Evolutionary conservation across 2,113 vertebrate genomes (phyloP), one percentile per base, ranked within the genome.

Genomic region (Misgurnus mizolepis): DNA sequence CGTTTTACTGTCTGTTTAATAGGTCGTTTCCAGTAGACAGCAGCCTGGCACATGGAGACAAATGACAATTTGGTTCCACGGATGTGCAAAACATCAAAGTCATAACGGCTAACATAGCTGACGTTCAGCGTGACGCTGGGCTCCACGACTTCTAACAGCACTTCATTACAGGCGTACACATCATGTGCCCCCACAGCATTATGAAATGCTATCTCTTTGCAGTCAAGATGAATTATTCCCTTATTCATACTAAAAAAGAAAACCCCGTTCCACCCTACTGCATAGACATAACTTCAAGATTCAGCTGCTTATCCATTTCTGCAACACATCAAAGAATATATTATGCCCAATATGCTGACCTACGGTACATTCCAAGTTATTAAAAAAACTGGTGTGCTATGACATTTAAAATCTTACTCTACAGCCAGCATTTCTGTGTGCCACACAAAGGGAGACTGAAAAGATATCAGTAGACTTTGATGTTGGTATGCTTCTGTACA

Each of bases 41-140:
- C 71, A 85, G 68, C 72, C 65, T 76, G 60, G 70, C 17, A 22
- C 66, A 78, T 18, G 56, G 50, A 80, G 22, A 78, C 83, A 80
- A 79, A 76, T 82, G 56, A 76, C 83, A 80, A 65, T 83, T 84
- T 82, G 67, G 77, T 83, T 84, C 4, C 3, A n/a, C 53, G 80
- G 74, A 76, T 72, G 68, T 77, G 39, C 78, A 47, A 85, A 70
- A 34, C 53, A 2, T 69, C 6, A 18, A 55, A 67, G 79, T 84
- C 80, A 87, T 85, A 71, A 82, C 79, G 79, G 67, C 73, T 77
- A 83, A 82, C 80, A 85, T 55, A 74, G 77, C 75, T 87, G 78
- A 85, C 84, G 83, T 80, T 75, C 69, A 62, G 62, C 49, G 80
- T 55, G 70, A 70, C 39, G 18, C 55, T 27, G 9, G 68, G 22